Conservation (phyloP, 2,113 vertebrate genomes). For the Ptilorrhoa leucosticta region DNA sequence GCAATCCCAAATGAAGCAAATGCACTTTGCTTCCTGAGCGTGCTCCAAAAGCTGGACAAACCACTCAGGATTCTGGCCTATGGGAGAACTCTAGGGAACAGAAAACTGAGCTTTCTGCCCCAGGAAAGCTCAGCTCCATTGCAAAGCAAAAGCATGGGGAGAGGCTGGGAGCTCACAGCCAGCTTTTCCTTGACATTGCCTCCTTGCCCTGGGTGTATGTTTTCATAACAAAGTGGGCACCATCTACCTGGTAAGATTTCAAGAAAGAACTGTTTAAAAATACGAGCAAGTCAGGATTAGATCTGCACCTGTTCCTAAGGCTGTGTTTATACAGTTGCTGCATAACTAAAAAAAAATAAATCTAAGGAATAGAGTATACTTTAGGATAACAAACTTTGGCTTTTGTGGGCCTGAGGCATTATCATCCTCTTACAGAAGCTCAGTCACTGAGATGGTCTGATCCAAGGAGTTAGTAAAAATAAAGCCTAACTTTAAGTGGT, state of each 20-base stretch:
- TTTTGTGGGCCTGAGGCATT: neutral
- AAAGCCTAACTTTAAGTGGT: neutral
- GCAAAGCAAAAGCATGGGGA: neutral
- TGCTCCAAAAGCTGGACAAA: neutral
- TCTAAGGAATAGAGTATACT: neutral
- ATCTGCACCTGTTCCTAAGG: neutral
- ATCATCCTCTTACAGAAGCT: neutral
- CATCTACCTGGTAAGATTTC: neutral
- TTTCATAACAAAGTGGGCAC: neutral
- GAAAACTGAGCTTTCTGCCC: neutral
- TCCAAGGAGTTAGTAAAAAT: neutral
- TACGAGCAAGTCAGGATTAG: neutral
- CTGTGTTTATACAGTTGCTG: neutral
- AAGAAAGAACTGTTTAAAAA: neutral
- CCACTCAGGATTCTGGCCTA: neutral
- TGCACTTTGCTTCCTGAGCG: neutral
- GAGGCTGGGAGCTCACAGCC: neutral
- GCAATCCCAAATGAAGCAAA: neutral
- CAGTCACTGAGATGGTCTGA: neutral
- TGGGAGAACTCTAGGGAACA: neutral
- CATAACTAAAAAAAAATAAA: neutral
- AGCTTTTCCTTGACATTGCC: neutral
- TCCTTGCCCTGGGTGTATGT: neutral
- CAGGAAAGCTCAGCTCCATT: neutral
- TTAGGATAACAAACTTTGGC: neutral